These are phyloP conservation scores for Scaptomyza parva DNA, from an alignment of 2,888 invertebrate genomes.

Conservation along the genomic window DNA sequence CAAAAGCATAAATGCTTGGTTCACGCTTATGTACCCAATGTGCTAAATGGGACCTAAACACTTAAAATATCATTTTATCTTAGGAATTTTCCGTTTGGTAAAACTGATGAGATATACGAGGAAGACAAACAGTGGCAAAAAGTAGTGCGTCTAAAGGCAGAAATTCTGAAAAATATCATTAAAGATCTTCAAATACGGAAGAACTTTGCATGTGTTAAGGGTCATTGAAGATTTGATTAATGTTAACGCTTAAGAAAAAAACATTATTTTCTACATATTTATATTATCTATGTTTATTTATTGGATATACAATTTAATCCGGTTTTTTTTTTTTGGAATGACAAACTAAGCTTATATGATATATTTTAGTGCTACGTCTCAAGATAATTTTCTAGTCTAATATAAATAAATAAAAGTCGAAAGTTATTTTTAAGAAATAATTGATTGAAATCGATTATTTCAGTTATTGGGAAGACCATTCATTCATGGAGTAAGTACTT, in stretches of 20 bases:
- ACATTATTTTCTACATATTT: conserved; percentile 15
- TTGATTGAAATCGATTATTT: conserved; percentile 37
- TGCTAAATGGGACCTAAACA: too few species aligned
- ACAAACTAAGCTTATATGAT: conserved; percentile 55
- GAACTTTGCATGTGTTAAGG: too few species aligned
- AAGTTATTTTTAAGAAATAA: conserved; percentile 40
- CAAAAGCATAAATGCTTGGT: too few species aligned
- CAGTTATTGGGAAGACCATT: conserved; percentile 69
- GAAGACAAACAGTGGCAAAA: too few species aligned
- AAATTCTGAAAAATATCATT: too few species aligned
- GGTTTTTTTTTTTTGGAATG: conserved; percentile 54
- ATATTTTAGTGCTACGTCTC: conserved; percentile 54
- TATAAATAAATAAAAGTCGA: conserved; percentile 53
- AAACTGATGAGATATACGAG: too few species aligned
- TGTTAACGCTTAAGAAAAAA: neutral
- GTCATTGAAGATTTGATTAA: neutral
- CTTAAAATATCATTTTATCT: too few species aligned
- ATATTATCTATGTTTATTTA: conserved; percentile 55
- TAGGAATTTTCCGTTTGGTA: too few species aligned
- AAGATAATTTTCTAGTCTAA: conserved; percentile 57
- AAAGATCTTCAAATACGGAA: too few species aligned
- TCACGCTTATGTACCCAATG: too few species aligned
- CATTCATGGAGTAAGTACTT: conserved; percentile 65
- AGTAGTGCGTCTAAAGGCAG: too few species aligned
- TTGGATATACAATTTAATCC: conserved; percentile 37